Percentiles rank a stretch among this genome's conserved stretches.
These are phyloP conservation scores for Porites evermanni DNA, from an alignment of 92 coral and sea anemone genomes.

Conservation along the genomic window DNA sequence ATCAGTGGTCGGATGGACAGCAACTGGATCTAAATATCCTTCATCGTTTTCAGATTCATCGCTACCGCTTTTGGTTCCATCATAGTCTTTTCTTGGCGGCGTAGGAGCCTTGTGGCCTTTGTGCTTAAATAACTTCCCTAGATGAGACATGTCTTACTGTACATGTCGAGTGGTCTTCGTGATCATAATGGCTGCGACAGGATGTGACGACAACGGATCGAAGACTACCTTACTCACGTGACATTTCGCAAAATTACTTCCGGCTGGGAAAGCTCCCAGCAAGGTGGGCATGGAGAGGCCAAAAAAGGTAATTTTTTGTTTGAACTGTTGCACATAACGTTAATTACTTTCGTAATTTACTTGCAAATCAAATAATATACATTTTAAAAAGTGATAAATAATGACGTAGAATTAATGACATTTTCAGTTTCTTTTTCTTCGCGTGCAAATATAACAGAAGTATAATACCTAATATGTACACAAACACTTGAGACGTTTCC, in stretches of 20 bases:
- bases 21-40: constrained; percentile 85
- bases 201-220: constrained; percentile 49
- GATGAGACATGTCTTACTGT: constrained; percentile 25
- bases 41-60: constrained; percentile 73
- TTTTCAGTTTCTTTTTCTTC: no score
- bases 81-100: constrained; percentile 83
- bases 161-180: background rate
- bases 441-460: background rate
- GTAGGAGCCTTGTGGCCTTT: constrained; percentile 74
- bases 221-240: constrained; percentile 35
- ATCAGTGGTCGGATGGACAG: constrained; percentile 75
- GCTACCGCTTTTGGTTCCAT: constrained; percentile 60
- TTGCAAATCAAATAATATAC: no score
- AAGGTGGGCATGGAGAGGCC: background rate
- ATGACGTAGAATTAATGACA: no score
- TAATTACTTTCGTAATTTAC: background rate
- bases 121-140: constrained; percentile 73
- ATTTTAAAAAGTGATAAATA: no score
- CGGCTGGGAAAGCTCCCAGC: constrained; percentile 9
- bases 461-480: background rate
- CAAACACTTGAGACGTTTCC: no score
- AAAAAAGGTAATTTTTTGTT: constrained; percentile 1
- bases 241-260: constrained; percentile 19
- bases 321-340: background rate
- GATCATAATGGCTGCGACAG: constrained; percentile 43